Evolutionary conservation across 2,888 invertebrate species (phyloP).

Genomic region (Stenolophus ochropezus): DNA sequence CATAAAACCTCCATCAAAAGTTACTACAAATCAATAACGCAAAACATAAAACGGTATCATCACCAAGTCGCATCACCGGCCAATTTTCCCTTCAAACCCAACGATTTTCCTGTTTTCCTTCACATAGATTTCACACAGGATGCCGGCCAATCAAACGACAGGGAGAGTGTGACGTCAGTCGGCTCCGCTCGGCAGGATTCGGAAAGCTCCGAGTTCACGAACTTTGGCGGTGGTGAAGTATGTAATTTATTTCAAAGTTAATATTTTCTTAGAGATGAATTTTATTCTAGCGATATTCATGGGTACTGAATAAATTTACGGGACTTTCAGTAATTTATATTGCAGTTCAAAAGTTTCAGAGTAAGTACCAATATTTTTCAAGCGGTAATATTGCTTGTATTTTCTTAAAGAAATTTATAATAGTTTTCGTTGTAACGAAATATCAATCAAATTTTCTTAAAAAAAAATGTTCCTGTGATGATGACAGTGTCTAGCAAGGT

Average conservation of each 20-base stretch:
- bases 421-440: too few species aligned
- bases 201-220: neutral
- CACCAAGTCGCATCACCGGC: constrained; percentile 9
- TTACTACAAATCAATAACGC: constrained; percentile 14
- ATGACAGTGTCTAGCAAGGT: too few species aligned
- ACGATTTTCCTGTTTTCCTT: constrained; percentile 39
- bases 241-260: constrained; percentile 20
- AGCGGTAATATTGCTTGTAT: too few species aligned
- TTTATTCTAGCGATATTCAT: too few species aligned
- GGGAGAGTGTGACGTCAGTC: neutral
- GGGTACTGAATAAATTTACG: too few species aligned
- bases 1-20: neutral
- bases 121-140: constrained; percentile 9
- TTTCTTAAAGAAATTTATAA: too few species aligned
- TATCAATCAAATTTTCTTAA: too few species aligned
- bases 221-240: constrained; percentile 1
- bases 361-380: too few species aligned
- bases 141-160: neutral
- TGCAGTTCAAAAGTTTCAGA: too few species aligned
- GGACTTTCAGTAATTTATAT: too few species aligned
- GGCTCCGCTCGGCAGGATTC: neutral
- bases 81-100: constrained; percentile 15
- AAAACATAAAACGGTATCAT: constrained; percentile 35
- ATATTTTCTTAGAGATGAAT: constrained; percentile 1
- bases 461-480: too few species aligned